Evolutionary conservation across 2,797 vertebrate species (phyloP).

Genomic region (Dicrostonyx torquatus): DNA sequence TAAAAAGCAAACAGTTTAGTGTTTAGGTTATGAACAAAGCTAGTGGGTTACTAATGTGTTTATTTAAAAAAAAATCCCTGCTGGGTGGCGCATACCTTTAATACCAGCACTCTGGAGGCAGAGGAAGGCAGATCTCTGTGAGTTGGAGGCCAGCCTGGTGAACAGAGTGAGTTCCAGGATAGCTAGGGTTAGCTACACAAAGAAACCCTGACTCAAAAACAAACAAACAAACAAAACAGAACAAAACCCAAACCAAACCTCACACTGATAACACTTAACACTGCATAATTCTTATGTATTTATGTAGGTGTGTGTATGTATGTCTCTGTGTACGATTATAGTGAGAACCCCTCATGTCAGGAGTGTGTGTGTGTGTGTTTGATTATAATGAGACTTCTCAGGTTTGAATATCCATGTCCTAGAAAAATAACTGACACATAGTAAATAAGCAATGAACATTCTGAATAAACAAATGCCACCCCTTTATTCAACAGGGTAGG

Average conservation of each 20-base stretch:
- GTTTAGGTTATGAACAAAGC: not conserved
- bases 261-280: not conserved
- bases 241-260: not conserved
- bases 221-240: not conserved
- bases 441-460: constrained; percentile 15
- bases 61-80: constrained; percentile 1
- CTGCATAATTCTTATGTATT: not conserved
- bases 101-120: not conserved
- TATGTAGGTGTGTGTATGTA: not conserved
- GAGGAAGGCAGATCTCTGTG: not conserved
- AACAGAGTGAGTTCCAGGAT: not conserved
- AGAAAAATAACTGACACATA: constrained; percentile 1
- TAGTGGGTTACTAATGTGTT: not conserved
- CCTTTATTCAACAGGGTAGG: not conserved
- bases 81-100: not conserved
- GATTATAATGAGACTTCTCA: not conserved
- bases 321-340: not conserved
- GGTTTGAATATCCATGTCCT: constrained; percentile 40
- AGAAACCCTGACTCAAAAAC: not conserved
- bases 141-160: not conserved
- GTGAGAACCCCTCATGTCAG: not conserved
- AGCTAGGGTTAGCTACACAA: not conserved
- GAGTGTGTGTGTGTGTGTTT: not conserved
- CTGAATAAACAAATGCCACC: not conserved
- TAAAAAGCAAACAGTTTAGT: not conserved